These are phyloP conservation scores for Burhinus oedicnemus DNA, from an alignment of 2,113 vertebrate genomes.

Conservation along the genomic window DNA sequence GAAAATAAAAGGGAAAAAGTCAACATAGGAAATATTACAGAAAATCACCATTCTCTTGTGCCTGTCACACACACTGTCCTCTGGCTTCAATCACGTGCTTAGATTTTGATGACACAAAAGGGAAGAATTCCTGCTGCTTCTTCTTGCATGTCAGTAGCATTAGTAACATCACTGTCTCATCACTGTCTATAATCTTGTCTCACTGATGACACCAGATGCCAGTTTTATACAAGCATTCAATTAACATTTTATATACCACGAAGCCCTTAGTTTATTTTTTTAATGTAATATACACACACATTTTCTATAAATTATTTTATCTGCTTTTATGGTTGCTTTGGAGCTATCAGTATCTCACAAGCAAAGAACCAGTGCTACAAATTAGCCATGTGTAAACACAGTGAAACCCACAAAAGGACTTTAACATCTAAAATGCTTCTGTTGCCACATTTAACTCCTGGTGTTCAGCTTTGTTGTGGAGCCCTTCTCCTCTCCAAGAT, in stretches of 20 bases:
- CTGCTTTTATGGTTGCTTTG: neutral
- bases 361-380: neutral
- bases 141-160: neutral
- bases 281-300: neutral
- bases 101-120: neutral
- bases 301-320: neutral
- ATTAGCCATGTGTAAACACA: neutral
- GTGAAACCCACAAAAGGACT: neutral
- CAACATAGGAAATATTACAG: neutral
- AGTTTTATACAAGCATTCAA: neutral
- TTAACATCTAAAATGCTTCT: neutral
- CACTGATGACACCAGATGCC: neutral
- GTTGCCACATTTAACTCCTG: neutral
- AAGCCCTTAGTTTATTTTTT: neutral
- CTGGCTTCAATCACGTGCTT: neutral
- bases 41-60: neutral
- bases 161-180: constrained; percentile 16
- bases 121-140: neutral
- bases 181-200: neutral
- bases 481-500: neutral
- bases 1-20: neutral
- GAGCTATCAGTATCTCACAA: neutral
- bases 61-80: neutral
- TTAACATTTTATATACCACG: neutral
- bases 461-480: neutral